A percentile compares a stretch with the other conserved stretches of the same genome.
Evolutionary conservation across 2,888 invertebrate species (phyloP).

Genomic region (Rhagophthalmus giganteus): DNA sequence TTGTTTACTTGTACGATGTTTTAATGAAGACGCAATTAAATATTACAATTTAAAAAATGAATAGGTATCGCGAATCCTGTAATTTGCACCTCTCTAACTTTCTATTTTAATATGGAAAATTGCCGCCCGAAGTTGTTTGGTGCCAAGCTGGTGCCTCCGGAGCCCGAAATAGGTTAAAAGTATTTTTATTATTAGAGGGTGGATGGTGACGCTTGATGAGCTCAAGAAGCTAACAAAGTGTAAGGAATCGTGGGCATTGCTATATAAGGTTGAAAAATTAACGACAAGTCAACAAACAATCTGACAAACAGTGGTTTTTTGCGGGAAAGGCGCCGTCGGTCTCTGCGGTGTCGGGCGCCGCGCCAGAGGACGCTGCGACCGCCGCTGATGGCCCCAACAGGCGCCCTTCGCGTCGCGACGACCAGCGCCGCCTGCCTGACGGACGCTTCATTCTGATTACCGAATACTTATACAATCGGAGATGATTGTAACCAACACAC

Average conservation of each 20-base stretch:
- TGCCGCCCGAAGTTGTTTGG: too few species aligned
- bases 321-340: conserved; percentile 40
- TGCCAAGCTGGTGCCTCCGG: too few species aligned
- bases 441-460: conserved; percentile 45
- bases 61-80: too few species aligned
- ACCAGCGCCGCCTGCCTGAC: conserved; percentile 49
- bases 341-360: conserved; percentile 55
- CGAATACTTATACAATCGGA: conserved; percentile 46
- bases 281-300: conserved; percentile 51
- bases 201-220: conserved; percentile 4
- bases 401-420: conserved; percentile 56
- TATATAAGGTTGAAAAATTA: conserved; percentile 43
- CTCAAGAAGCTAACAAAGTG: conserved; percentile 28
- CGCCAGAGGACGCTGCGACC: conserved; percentile 52
- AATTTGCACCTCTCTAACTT: too few species aligned
- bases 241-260: conserved; percentile 31
- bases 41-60: too few species aligned
- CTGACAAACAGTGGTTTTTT: conserved; percentile 48
- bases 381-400: conserved; percentile 62
- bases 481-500: conserved; percentile 45
- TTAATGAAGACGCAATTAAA: too few species aligned
- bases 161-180: conserved; percentile 3
- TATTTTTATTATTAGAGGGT: conserved; percentile 1
- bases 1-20: too few species aligned
- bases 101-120: too few species aligned